Conservation (phyloP, 1,140 invertebrate species). For the Hypothenemus hampei region DNA sequence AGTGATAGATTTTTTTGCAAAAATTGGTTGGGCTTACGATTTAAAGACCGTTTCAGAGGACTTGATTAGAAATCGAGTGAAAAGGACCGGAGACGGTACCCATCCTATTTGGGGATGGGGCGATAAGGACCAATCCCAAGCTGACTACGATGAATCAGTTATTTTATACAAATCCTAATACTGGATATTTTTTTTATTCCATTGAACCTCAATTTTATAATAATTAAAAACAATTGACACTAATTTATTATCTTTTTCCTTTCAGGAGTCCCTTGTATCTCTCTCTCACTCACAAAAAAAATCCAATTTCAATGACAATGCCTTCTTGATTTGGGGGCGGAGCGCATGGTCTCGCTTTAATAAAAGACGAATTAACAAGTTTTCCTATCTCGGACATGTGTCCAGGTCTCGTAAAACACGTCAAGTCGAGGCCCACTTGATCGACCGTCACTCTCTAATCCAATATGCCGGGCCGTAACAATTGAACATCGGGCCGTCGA, state of each 20-base stretch:
- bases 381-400: conserved; percentile 15
- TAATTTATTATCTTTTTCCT: too few species aligned
- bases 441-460: background rate
- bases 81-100: conserved; percentile 71
- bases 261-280: background rate
- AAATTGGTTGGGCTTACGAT: conserved; percentile 85
- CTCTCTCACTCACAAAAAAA: background rate
- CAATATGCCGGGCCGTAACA: background rate
- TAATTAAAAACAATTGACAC: too few species aligned
- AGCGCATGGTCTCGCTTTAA: conserved; percentile 8
- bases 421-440: background rate
- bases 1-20: conserved; percentile 82
- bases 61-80: conserved; percentile 63
- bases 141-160: too few species aligned
- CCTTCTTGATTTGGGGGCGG: conserved; percentile 30
- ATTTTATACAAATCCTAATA: too few species aligned
- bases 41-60: conserved; percentile 73
- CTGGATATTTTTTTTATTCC: too few species aligned
- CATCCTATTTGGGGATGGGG: conserved; percentile 51
- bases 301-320: conserved; percentile 33
- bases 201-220: too few species aligned
- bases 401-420: background rate
- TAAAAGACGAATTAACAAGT: conserved; percentile 22
- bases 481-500: background rate
- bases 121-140: conserved; percentile 47